Conservation (phyloP, 2,888 invertebrate genomes). For the Spodoptera picta region DNA sequence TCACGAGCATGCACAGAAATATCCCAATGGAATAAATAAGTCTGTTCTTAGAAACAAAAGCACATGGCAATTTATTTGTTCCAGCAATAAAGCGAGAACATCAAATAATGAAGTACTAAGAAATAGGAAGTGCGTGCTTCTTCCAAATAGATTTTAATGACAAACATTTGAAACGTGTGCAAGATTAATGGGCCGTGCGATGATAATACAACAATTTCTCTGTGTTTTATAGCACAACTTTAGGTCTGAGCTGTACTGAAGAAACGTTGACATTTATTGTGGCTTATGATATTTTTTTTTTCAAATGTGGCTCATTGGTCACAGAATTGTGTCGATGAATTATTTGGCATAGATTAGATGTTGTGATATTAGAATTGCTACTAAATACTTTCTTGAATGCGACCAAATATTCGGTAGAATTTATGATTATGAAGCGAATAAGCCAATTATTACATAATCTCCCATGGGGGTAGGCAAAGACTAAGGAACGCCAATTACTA, state of each 20-base stretch:
- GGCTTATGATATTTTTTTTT: neutral
- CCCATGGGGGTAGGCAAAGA: no score
- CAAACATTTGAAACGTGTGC: conserved; percentile 49
- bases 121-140: conserved; percentile 42
- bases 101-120: conserved; percentile 45
- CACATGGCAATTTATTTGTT: neutral
- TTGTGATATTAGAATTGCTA: no score
- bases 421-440: no score
- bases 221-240: conserved; percentile 37
- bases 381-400: no score
- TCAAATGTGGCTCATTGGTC: no score
- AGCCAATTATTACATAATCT: no score
- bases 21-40: no score
- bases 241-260: conserved; percentile 6
- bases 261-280: neutral
- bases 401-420: no score
- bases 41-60: neutral
- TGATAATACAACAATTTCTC: conserved; percentile 62
- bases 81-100: conserved; percentile 24
- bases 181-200: conserved; percentile 59
- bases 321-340: no score
- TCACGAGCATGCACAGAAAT: no score
- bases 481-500: no score
- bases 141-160: conserved; percentile 57
- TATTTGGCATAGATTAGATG: no score